These are phyloP conservation scores for Squalus acanthias DNA, from an alignment of 2,797 vertebrate species.

Conservation along the genomic window DNA sequence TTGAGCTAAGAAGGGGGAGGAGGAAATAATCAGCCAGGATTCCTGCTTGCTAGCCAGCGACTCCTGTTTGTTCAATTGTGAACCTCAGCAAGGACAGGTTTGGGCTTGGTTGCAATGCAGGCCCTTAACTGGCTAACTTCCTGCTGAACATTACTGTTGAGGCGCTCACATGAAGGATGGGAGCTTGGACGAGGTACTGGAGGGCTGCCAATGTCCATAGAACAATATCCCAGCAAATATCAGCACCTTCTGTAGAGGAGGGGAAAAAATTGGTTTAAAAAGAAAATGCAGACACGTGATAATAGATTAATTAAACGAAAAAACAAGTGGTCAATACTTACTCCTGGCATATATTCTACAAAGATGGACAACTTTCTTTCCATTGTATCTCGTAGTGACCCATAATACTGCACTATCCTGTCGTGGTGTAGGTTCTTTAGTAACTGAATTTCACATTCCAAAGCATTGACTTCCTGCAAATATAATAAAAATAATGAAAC, in stretches of 20 bases:
- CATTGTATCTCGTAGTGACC: slow-evolving; percentile 76
- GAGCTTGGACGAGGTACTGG: background rate
- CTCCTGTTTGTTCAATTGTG: background rate
- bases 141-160: background rate
- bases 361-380: slow-evolving; percentile 83
- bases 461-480: slow-evolving; percentile 79
- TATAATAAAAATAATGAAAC: background rate
- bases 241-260: background rate
- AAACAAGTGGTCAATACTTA: slow-evolving; percentile 49
- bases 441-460: slow-evolving; percentile 91
- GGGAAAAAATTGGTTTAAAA: background rate
- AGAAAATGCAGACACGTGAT: background rate
- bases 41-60: background rate
- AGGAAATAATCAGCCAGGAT: background rate
- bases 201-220: background rate
- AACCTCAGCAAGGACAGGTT: background rate
- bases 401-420: slow-evolving; percentile 86
- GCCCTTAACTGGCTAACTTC: background rate
- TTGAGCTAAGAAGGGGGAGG: background rate
- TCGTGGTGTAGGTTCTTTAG: slow-evolving; percentile 83
- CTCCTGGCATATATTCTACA: slow-evolving; percentile 90
- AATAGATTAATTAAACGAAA: background rate
- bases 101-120: background rate
- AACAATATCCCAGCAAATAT: background rate
- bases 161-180: background rate